Base-by-base conservation (phyloP, 92 coral and sea anemone species). In the Epizoanthus ramosus region DNA sequence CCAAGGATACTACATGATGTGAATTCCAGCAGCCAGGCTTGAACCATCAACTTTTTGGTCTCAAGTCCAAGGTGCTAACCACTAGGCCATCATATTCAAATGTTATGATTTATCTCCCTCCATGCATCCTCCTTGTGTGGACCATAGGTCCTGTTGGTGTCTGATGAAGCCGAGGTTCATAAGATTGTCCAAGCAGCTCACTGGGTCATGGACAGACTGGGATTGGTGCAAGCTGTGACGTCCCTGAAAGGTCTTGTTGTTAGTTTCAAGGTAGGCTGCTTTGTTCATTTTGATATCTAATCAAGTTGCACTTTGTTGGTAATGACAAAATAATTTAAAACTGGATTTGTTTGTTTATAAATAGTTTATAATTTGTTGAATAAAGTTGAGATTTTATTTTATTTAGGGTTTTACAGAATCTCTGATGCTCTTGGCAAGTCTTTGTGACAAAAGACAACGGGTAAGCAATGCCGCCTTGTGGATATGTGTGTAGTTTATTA, bases 111-210 rank as follows among this genome's bases (percentile, higher is more conserved):
- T 58, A 24, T 53, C 74, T 22, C 7, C 54, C 54, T 50, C 28
- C 70, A 9, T 23, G 16, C 12, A 12, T 22, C 25, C n/a, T 15
- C 37, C 4, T 13, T 15, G 70, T 50, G 7, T 50, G 15, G 54
- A 50, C 54, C 54, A 19, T 16, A 95, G 99, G 96, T 96, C 43
- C 90, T 96, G 64, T 91, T 96, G 41, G 97, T 94, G 28, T 93
- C 95, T 59, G 99, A 96, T 74, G 92, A 96, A 83, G 97, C 98
- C 3, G 99, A 96, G 79, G 97, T 96, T 5, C 96, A 92, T 18
- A 96, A 96, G 83, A 90, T 96, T 70, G 92, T 96, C 24, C 88
- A 87, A 56, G 93, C 94, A 16, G 95, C 98, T 6, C 95, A 88
- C 74, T 88, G 91, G 93, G 93, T 97, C 10, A 88, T 97, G 96